Base-by-base conservation (phyloP, 30 jellyfish, hydroid and myxozoan species). In the Chrysaora quinquecirrha region DNA sequence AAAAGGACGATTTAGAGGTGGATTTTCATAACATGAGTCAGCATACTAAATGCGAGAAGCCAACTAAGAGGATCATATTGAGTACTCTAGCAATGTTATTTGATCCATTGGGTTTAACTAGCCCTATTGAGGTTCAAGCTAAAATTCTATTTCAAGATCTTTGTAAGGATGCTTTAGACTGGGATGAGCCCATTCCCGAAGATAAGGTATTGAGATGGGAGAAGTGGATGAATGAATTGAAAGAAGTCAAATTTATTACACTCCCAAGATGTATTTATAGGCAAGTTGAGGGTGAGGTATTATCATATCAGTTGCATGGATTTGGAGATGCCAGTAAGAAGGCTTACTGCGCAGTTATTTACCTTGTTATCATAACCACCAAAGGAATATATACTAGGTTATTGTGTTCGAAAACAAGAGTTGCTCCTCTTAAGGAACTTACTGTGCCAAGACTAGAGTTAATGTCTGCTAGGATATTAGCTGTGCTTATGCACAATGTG, bases 321-420 rank as follows among this genome's bases (percentile, higher is more conserved):
- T 83, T 83, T 60, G 93, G 66, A 2, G 93, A 71, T 70, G 93
- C 81, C 19, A 83, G 92, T 68, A 21, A 2, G 89, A 78, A 62
- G 73, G 58, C 58, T 6, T 43, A 43, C 16, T 43, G 58, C n/a
- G n/a, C n/a, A n/a, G n/a, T n/a, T n/a, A n/a, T n/a, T n/a, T n/a
- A n/a, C n/a, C n/a, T n/a, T n/a, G n/a, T n/a, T n/a, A n/a, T n/a
- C n/a, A n/a, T n/a, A n/a, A n/a, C n/a, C n/a, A n/a, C n/a, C n/a
- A n/a, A n/a, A n/a, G n/a, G n/a, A n/a, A n/a, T n/a, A n/a, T n/a
- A n/a, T n/a, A n/a, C n/a, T n/a, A n/a, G n/a, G n/a, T n/a, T n/a
- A n/a, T n/a, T n/a, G n/a, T n/a, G n/a, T n/a, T n/a, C n/a, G n/a
- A n/a, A n/a, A n/a, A n/a, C n/a, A n/a, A n/a, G n/a, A n/a, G n/a